Conservation (phyloP, 2,113 vertebrate genomes). For the Spermophilus dauricus region DNA sequence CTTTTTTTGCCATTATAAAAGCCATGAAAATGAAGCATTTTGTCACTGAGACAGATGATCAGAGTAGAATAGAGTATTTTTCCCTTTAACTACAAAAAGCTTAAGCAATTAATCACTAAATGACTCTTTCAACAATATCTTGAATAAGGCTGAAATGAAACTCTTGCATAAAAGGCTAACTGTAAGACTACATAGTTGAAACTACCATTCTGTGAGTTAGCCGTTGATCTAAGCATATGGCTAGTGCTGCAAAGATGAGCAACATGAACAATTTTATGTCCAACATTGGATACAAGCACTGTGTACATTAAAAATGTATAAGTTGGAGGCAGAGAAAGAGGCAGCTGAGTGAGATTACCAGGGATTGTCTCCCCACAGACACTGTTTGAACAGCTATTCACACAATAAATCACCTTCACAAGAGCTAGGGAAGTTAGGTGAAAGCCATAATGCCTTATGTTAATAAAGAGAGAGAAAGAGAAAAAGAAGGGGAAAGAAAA, state of each 20-base stretch:
- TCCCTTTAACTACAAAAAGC: background rate
- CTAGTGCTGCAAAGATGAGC: background rate
- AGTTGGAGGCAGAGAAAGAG: background rate
- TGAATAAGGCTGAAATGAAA: constrained; percentile 2
- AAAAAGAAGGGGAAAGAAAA: no score
- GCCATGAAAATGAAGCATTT: background rate
- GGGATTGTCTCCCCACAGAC: no score
- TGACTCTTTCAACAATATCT: background rate
- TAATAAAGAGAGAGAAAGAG: background rate
- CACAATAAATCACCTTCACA: no score
- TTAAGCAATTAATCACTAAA: background rate
- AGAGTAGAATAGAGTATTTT: background rate
- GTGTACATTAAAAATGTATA: background rate
- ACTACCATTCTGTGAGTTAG: background rate
- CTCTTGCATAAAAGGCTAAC: background rate
- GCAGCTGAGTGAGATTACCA: background rate
- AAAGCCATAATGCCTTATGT: background rate
- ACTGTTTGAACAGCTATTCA: no score
- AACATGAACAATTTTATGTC: background rate
- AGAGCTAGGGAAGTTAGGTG: background rate
- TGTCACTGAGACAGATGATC: background rate
- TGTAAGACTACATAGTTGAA: background rate
- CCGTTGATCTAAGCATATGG: background rate
- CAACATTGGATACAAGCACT: background rate
- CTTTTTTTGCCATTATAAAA: background rate